Percentiles rank a stretch among this genome's conserved stretches.
These are phyloP conservation scores for Lutjanus campechanus DNA, from an alignment of 2,797 vertebrate genomes.

Conservation along the genomic window DNA sequence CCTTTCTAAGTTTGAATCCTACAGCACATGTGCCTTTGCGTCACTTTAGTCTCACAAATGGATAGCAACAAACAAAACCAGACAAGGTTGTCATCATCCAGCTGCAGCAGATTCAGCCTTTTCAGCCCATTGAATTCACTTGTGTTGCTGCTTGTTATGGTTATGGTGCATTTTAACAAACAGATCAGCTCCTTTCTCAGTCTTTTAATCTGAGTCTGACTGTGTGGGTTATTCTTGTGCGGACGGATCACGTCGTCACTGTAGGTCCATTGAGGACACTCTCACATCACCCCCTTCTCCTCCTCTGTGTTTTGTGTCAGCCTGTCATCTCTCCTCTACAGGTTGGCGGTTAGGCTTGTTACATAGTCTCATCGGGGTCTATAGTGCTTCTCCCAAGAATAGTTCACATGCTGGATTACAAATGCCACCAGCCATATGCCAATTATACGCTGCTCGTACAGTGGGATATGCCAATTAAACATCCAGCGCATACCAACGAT, in stretches of 20 bases:
- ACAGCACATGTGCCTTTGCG: conserved; percentile 15
- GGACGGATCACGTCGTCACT: conserved; percentile 37
- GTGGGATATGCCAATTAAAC: conserved; percentile 75
- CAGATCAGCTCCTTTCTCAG: conserved; percentile 18
- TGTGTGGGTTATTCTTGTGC: conserved; percentile 52
- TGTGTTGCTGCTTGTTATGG: conserved; percentile 18
- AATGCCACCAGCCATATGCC: conserved; percentile 73
- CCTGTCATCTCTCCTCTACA: conserved; percentile 59
- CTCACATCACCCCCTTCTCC: conserved; percentile 39
- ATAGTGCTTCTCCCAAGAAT: conserved; percentile 61
- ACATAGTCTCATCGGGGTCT: conserved; percentile 44
- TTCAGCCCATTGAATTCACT: conserved; percentile 26
- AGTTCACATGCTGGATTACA: conserved; percentile 67
- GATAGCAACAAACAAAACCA: conserved; percentile 9
- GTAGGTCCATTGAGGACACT: conserved; percentile 58
- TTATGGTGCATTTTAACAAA: conserved; percentile 49
- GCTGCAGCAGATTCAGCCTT: conserved; percentile 27
- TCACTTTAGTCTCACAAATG: conserved; percentile 1
- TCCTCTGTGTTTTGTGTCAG: conserved; percentile 53
- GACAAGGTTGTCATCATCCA: conserved; percentile 35
- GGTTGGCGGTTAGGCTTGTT: conserved; percentile 74
- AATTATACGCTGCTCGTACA: conserved; percentile 68
- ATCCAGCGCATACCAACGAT: conserved; percentile 52
- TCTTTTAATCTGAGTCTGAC: conserved; percentile 60
- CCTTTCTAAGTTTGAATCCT: conserved; percentile 26